Evolutionary conservation across 2,113 vertebrate species (phyloP).

Genomic region (Neotoma lepida): DNA sequence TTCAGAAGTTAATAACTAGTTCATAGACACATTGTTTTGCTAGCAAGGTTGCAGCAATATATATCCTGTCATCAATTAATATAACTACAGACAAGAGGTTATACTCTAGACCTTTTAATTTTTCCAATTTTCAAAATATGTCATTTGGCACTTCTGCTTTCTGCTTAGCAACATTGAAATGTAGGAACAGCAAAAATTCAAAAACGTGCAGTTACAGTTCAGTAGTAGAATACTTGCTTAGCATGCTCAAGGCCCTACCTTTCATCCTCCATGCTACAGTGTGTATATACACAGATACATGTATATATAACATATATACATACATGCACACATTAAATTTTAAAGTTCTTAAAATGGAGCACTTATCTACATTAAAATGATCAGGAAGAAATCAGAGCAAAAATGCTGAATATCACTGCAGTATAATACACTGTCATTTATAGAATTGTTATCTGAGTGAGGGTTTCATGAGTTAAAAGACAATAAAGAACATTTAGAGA

Average conservation of each 20-base stretch:
- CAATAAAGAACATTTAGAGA: neutral
- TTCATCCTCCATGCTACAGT: neutral
- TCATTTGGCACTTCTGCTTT: neutral
- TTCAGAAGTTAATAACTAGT: too few relatives aligned
- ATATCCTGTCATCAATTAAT: neutral
- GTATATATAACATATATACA: neutral
- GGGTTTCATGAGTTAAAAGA: neutral
- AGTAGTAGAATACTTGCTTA: neutral
- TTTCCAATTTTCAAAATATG: neutral
- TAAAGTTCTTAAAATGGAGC: slow-evolving; percentile 4
- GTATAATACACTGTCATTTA: neutral
- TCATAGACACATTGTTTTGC: too few relatives aligned
- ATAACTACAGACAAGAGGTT: neutral
- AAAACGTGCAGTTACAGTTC: neutral
- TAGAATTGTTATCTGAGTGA: neutral
- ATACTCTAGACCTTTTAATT: neutral
- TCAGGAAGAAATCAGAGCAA: slow-evolving; percentile 15
- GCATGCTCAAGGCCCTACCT: neutral
- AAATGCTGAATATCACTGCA: neutral
- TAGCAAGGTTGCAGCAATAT: neutral
- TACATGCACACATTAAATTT: neutral
- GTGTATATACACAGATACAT: neutral
- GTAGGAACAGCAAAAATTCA: too few relatives aligned
- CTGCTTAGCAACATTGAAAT: neutral
- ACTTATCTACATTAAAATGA: neutral